Conservation (phyloP, 2,888 invertebrate genomes). For the Baccha elongata region DNA sequence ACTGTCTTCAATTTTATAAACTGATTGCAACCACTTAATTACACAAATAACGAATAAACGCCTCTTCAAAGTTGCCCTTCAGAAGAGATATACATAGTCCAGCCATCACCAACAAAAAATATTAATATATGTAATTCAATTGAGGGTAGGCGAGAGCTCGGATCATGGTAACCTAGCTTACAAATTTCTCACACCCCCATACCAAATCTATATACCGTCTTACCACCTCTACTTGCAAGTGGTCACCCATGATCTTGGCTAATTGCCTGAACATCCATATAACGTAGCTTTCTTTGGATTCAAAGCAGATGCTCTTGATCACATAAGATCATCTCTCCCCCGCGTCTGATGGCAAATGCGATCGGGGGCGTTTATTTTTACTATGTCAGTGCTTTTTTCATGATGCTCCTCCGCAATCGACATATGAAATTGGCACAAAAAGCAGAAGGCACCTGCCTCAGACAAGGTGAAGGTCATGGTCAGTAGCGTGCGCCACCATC, state of each 20-base stretch:
- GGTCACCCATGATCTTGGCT: slow-evolving; percentile 67
- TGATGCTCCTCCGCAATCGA: slow-evolving; percentile 37
- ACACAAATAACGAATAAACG: slow-evolving; percentile 40
- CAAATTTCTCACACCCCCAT: slow-evolving; percentile 67
- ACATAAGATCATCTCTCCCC: slow-evolving; percentile 45
- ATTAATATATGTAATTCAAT: slow-evolving; percentile 50
- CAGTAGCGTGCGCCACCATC: slow-evolving; percentile 43
- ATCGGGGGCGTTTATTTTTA: slow-evolving; percentile 59
- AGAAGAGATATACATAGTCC: slow-evolving; percentile 56
- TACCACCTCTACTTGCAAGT: neutral
- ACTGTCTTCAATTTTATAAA: slow-evolving; percentile 56
- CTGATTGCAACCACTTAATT: slow-evolving; percentile 45
- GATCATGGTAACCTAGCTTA: slow-evolving; percentile 33
- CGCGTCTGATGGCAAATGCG: slow-evolving; percentile 20
- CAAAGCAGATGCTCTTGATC: slow-evolving; percentile 49
- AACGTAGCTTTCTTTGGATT: slow-evolving; percentile 10
- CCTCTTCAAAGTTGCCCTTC: slow-evolving; percentile 56
- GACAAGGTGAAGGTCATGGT: slow-evolving; percentile 68
- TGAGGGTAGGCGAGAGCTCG: slow-evolving; percentile 68
- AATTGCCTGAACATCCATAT: slow-evolving; percentile 49
- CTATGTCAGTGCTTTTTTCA: slow-evolving; percentile 20
- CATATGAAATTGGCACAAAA: slow-evolving; percentile 61
- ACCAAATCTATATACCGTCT: neutral
- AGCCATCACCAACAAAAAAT: slow-evolving; percentile 16
- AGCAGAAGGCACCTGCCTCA: slow-evolving; percentile 53